Evolutionary conservation across 2,113 vertebrate genomes (phyloP), one percentile per base, ranked within the genome.

Genomic region (Crotalus tigris): DNA sequence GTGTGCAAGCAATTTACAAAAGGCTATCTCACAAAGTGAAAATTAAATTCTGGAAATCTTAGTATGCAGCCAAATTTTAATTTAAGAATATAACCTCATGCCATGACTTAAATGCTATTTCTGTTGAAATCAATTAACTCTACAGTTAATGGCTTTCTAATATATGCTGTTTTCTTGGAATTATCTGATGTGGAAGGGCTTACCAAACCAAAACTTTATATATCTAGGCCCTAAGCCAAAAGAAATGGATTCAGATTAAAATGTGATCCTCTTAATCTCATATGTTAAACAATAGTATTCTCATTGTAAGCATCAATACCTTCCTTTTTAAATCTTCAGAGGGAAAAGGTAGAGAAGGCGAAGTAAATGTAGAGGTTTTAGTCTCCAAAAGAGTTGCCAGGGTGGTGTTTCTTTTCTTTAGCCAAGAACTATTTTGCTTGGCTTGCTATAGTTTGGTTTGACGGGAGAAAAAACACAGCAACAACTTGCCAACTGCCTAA

Each of bases 371-470:
- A 96, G 96, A 97, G 96, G 87, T 96, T 95, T 97, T 94, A 95
- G 97, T 97, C 97, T 97, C 97, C 95, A 95, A 96, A 97, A 97
- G 92, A 96, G 94, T 97, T 97, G 97, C 97, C 98, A 98, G 92
- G 95, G 96, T 96, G 95, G 94, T 96, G 96, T 96, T 97, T 96
- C 95, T 96, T 96, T 69, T 29, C 89, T 49, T 86, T 33, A 90
- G 96, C 96, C 97, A 98, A 96, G 94, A 95, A 97, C 91, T 98
- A 97, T 98, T 98, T 98, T 96, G 95, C 94, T 98, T 98, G 98
- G 98, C 98, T 97, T 94, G 85, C 93, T 57, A 92, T 88, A 5
- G 87, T 93, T 95, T 94, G 69, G 87, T 96, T 98, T 96, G 97
- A 97, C 9, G 23, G 39, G 55, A 23, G 17, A 24, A 51, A 33